Percentiles rank a stretch among this genome's conserved stretches.
phyloP scores from a whole-genome alignment of 2,888 invertebrate species.

The Gymnocheta viridis region DNA sequence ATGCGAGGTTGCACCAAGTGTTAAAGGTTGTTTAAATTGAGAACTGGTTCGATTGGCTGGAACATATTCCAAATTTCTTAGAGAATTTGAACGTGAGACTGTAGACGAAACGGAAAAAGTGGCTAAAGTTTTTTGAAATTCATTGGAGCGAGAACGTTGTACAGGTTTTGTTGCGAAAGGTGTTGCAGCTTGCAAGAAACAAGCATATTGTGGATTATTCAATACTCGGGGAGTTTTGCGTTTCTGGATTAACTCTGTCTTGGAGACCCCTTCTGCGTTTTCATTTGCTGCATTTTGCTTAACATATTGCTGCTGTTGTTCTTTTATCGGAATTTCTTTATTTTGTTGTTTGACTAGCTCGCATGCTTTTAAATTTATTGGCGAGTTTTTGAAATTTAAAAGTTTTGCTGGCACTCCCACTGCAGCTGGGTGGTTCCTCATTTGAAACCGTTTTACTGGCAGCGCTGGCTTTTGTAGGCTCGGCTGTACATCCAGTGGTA shows the following conservation, averaged over 20 bases:
- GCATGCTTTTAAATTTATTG: conserved; percentile 12
- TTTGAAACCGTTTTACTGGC: conserved; percentile 55
- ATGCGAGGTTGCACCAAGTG: conserved; percentile 9
- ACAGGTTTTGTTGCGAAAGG: conserved; percentile 21
- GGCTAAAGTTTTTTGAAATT: conserved; percentile 62
- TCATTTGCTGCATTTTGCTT: neutral
- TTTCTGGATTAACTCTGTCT: neutral
- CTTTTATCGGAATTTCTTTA: neutral
- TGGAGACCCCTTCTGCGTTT: neutral
- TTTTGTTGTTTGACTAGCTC: neutral
- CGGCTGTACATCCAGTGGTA: conserved; percentile 37
- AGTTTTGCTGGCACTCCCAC: neutral
- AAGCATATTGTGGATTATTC: conserved; percentile 80
- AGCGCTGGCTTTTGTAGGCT: conserved; percentile 57
- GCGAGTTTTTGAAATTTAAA: conserved; percentile 25
- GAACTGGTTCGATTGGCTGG: conserved; percentile 15
- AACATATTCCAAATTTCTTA: conserved; percentile 61
- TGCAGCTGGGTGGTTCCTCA: conserved; percentile 35
- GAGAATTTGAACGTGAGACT: conserved; percentile 60
- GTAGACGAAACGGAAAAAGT: conserved; percentile 31
- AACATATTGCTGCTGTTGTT: conserved; percentile 25
- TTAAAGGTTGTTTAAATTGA: conserved; percentile 22
- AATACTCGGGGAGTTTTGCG: conserved; percentile 75
- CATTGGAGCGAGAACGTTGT: conserved; percentile 73
- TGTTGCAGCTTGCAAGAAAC: conserved; percentile 73